Base-by-base conservation (phyloP, 2,888 invertebrate species). In the Perizoma flavofasciatum region DNA sequence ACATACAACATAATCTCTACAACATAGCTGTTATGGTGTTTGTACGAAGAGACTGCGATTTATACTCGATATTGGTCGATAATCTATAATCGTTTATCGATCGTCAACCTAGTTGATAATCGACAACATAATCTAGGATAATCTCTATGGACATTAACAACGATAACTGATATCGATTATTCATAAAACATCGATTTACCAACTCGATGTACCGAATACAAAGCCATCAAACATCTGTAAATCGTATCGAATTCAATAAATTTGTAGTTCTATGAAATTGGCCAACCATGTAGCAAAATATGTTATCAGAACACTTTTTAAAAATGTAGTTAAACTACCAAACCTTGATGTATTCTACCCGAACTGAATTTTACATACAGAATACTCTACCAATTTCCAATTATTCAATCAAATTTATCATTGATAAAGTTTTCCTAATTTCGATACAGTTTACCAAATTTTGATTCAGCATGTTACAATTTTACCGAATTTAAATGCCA, bases 41-140 rank as follows among this genome's bases (percentile, higher is more conserved):
- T 54, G 54, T 61, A 56, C 56, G 53, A 54, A 53, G 46, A 54
- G 61, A 61, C 58, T 58, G 58, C 51, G 62, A 52, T 62, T 54
- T 10, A 22, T 48, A 46, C 11, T 55, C 58, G 22, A 56, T 50
- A 33, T 22, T 22, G 3, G 3, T 51, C 59, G 33, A 61, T 55
- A 47, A 40, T 10, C 35, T 43, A 58, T 57, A 57, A 63, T 63
- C 61, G 63, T 65, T 61, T 56, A 34, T 44, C 59, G 60, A 60
- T 57, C 34, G 53, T 53, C 63, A 62, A 63, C 59, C 8, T n/a
- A 37, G 9, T 55, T 59, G 62, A 59, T 55, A 55, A 63, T 41
- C 59, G 62, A 63, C 33, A 61, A 61, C 61, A 49, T 39, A 11
- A 52, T 4, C 22, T 9, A 52, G 11, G 34, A 45, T 55, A 48